Conservation (phyloP, 2,797 vertebrate species). For the Sebastes nivosus region DNA sequence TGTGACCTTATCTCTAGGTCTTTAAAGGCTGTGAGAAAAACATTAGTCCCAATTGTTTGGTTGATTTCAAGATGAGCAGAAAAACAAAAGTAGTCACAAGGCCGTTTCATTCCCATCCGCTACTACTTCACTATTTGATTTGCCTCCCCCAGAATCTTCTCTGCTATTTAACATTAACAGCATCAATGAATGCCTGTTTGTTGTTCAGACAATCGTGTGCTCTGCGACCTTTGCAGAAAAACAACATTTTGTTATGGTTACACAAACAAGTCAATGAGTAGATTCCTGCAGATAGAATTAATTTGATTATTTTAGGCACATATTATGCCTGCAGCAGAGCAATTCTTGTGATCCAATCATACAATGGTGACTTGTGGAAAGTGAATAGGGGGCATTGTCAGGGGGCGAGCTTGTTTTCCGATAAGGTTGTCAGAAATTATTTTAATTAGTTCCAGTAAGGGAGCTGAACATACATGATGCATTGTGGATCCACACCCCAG, state of each 20-base stretch:
- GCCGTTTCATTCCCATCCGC: conserved; percentile 29
- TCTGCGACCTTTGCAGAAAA: conserved; percentile 74
- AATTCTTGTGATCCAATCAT: conserved; percentile 85
- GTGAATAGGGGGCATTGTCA: conserved; percentile 83
- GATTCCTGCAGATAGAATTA: conserved; percentile 78
- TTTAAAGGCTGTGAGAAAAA: conserved; percentile 43
- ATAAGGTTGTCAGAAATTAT: conserved; percentile 92
- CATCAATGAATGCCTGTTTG: conserved; percentile 63
- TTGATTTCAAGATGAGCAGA: conserved; percentile 53
- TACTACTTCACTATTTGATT: conserved; percentile 49
- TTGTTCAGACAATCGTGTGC: conserved; percentile 47
- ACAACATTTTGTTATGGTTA: conserved; percentile 83
- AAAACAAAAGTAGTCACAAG: conserved; percentile 68
- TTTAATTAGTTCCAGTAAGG: conserved; percentile 92
- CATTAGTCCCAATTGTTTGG: conserved; percentile 54
- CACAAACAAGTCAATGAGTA: conserved; percentile 79
- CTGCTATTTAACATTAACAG: conserved; percentile 22
- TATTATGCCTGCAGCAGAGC: conserved; percentile 80
- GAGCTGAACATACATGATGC: conserved; percentile 83
- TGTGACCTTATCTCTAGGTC: conserved; percentile 20
- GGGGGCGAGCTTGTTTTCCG: conserved; percentile 82
- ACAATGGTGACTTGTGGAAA: conserved; percentile 83
- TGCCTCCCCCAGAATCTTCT: conserved; percentile 29
- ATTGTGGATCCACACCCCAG: conserved; percentile 80
- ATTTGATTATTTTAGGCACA: conserved; percentile 86